Conservation (phyloP, 2,797 vertebrate species). For the Mallotus villosus region DNA sequence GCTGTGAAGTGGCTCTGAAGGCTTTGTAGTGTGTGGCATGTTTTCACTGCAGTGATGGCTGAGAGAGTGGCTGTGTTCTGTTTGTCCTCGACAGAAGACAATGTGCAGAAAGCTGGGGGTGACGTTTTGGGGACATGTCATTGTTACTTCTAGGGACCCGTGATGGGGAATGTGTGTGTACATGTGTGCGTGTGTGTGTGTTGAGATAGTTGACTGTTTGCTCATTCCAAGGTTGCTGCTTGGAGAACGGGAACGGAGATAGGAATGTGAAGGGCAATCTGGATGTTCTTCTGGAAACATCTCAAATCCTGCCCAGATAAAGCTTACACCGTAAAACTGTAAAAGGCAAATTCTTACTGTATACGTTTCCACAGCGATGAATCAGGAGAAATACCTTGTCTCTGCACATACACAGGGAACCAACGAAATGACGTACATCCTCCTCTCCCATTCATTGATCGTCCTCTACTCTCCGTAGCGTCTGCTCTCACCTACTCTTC, state of each 20-base stretch:
- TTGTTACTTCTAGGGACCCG: slow-evolving; percentile 16
- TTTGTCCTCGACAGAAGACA: slow-evolving; percentile 8
- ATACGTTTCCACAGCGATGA: slow-evolving; percentile 43
- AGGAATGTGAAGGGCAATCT: slow-evolving; percentile 57
- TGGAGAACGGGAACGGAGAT: slow-evolving; percentile 46
- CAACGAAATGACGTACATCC: background rate
- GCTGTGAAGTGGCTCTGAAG: background rate
- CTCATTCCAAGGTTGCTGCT: slow-evolving; percentile 69
- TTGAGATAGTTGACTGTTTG: slow-evolving; percentile 67
- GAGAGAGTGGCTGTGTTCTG: background rate
- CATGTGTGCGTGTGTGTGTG: slow-evolving; percentile 44
- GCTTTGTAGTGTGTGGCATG: background rate
- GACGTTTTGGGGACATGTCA: background rate
- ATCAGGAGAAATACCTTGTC: slow-evolving; percentile 22
- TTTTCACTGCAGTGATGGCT: background rate
- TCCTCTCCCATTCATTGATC: background rate
- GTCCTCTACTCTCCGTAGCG: background rate
- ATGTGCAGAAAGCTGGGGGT: background rate
- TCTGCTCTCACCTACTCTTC: background rate
- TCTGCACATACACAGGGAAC: background rate
- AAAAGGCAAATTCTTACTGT: slow-evolving; percentile 44
- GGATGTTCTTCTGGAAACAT: slow-evolving; percentile 51
- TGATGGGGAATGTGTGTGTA: slow-evolving; percentile 20
- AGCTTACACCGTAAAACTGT: slow-evolving; percentile 33
- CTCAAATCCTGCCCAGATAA: slow-evolving; percentile 43